Percentiles rank a stretch among this genome's conserved stretches.
Conservation (phyloP, 2,113 vertebrate genomes). For the Brienomyrus brachyistius region DNA sequence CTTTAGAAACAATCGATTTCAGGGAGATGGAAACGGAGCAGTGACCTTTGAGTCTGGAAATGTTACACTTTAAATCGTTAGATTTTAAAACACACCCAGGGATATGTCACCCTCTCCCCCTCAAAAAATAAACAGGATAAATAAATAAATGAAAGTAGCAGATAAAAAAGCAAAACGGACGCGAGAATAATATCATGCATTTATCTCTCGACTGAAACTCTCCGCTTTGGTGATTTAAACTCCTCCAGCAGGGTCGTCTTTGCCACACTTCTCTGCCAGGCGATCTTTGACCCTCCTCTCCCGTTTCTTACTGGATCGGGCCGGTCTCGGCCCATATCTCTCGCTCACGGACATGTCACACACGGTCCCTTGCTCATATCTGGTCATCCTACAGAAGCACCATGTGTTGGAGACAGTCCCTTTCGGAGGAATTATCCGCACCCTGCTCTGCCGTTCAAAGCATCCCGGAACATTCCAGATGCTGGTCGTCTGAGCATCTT, state of each 20-base stretch:
- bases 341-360: background rate
- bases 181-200: slow-evolving; percentile 62
- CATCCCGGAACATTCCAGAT: background rate
- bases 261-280: slow-evolving; percentile 35
- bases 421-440: background rate
- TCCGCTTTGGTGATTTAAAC: slow-evolving; percentile 61
- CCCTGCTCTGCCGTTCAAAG: background rate
- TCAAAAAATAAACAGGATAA: slow-evolving; percentile 58
- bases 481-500: background rate
- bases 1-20: slow-evolving; percentile 64
- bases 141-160: slow-evolving; percentile 65
- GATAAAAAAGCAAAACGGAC: slow-evolving; percentile 58
- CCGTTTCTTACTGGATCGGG: background rate
- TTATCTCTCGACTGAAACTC: slow-evolving; percentile 65
- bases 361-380: background rate
- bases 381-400: background rate
- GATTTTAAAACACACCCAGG: slow-evolving; percentile 51
- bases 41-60: slow-evolving; percentile 66
- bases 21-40: slow-evolving; percentile 30
- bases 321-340: background rate
- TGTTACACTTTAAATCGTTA: slow-evolving; percentile 63
- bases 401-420: background rate
- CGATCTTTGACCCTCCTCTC: slow-evolving; percentile 49
- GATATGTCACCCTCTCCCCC: slow-evolving; percentile 65
- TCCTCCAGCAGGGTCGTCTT: slow-evolving; percentile 19